phyloP scores from a whole-genome alignment of 2,113 vertebrate genomes.

The Aix galericulata region DNA sequence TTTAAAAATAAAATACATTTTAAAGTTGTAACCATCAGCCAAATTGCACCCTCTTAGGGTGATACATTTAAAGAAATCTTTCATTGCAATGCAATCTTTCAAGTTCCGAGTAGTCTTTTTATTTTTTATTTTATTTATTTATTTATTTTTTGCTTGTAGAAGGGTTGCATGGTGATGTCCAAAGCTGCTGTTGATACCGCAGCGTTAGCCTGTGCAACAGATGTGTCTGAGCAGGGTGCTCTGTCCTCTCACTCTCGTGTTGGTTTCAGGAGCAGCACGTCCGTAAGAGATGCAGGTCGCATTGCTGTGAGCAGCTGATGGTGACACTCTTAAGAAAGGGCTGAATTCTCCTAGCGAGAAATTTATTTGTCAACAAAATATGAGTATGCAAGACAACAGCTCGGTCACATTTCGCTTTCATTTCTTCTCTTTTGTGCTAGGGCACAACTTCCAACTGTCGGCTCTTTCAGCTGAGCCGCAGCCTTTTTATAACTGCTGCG shows the following conservation, averaged over 20 bases:
- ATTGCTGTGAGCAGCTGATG: conserved; percentile 7
- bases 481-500: conserved; percentile 31
- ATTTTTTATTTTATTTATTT: not conserved
- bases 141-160: not conserved
- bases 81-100: not conserved
- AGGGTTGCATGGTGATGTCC: not conserved
- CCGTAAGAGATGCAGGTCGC: not conserved
- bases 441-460: conserved; percentile 33
- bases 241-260: not conserved
- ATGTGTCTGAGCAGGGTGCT: not conserved
- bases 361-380: conserved; percentile 46
- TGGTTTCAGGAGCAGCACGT: not conserved
- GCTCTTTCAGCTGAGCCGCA: conserved; percentile 30
- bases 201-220: not conserved
- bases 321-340: conserved; percentile 14
- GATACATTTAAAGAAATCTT: not conserved
- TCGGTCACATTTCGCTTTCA: not conserved
- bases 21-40: not conserved
- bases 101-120: not conserved
- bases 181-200: not conserved
- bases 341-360: not conserved
- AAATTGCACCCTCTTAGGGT: conserved; percentile 11
- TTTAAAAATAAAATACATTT: conserved; percentile 2
- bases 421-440: conserved; percentile 34
- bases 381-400: not conserved